A percentile compares a stretch with the other conserved stretches of the same genome.
These are phyloP conservation scores for Scaptomyza caliginosa DNA, from an alignment of 2,888 invertebrate genomes.

Conservation along the genomic window DNA sequence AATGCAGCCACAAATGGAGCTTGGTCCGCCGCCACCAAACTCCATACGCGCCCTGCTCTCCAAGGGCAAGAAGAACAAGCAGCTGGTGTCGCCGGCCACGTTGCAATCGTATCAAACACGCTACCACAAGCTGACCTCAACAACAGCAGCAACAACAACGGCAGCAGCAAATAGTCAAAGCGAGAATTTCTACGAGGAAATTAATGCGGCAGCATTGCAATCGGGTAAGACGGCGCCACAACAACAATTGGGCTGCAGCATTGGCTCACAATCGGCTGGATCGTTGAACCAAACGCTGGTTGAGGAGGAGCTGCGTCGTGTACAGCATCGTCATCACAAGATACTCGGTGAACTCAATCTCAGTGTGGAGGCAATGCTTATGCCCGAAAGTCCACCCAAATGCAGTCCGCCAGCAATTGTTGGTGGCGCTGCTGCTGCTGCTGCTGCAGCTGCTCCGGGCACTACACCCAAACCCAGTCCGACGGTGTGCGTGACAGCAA, in stretches of 20 bases:
- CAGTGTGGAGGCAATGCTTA: conserved; percentile 94
- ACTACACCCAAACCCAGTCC: conserved; percentile 56
- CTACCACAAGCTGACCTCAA: conserved; percentile 86
- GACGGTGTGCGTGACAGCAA: conserved; percentile 76
- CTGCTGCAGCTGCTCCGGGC: conserved; percentile 1
- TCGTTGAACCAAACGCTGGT: conserved; percentile 90
- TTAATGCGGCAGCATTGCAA: conserved; percentile 74
- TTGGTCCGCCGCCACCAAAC: conserved; percentile 82
- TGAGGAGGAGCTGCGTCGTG: conserved; percentile 92
- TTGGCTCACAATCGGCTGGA: conserved; percentile 86
- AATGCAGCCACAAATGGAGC: conserved; percentile 43
- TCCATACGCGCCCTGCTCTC: conserved; percentile 83
- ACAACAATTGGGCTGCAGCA: conserved; percentile 55
- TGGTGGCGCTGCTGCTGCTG: conserved; percentile 28
- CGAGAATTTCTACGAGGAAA: conserved; percentile 81
- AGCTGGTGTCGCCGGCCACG: conserved; percentile 80
- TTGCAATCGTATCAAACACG: conserved; percentile 89
- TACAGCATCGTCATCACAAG: conserved; percentile 92
- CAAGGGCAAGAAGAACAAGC: conserved; percentile 83
- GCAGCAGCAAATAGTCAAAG: conserved; percentile 16
- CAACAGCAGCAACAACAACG: background rate
- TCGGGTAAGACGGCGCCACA: conserved; percentile 6
- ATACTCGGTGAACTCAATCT: conserved; percentile 94
- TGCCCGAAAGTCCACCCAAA: conserved; percentile 88
- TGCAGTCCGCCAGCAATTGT: conserved; percentile 84